phyloP scores from a whole-genome alignment of 2,113 vertebrate species.

The Alaudala cheleensis region DNA sequence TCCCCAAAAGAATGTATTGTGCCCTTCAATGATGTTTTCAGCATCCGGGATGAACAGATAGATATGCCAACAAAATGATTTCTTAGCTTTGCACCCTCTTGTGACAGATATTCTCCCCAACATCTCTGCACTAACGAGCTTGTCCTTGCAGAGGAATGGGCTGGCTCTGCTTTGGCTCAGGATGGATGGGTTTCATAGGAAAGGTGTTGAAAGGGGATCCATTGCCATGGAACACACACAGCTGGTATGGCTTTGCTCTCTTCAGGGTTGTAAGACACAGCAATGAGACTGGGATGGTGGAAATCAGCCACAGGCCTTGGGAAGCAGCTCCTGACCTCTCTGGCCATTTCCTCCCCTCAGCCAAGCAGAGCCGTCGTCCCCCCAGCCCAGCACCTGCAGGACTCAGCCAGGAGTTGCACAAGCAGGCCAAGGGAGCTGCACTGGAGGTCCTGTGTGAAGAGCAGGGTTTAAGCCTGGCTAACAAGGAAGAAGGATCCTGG shows the following conservation, averaged over 20 bases:
- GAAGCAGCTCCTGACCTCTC: background rate
- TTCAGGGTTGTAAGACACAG: fast-evolving
- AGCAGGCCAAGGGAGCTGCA: background rate
- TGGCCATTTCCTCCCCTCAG: background rate
- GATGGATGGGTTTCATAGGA: background rate
- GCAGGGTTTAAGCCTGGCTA: background rate
- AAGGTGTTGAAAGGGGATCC: background rate
- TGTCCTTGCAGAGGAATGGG: background rate
- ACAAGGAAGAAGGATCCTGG: background rate
- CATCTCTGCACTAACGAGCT: background rate
- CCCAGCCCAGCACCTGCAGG: fast-evolving
- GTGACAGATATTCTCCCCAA: background rate
- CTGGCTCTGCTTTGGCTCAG: background rate
- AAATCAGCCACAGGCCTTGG: background rate
- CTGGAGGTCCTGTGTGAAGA: background rate
- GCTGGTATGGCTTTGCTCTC: background rate
- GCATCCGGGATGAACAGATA: background rate
- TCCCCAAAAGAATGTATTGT: background rate
- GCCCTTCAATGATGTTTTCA: background rate
- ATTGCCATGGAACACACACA: background rate
- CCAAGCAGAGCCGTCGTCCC: background rate
- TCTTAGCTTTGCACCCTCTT: background rate
- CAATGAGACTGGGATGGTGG: background rate
- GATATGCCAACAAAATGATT: background rate
- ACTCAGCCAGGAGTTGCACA: fast-evolving